Percentiles rank a stretch among this genome's conserved stretches.
These are phyloP conservation scores for Tryphoninae sp. DNA, from an alignment of 2,888 invertebrate species.

Conservation along the genomic window DNA sequence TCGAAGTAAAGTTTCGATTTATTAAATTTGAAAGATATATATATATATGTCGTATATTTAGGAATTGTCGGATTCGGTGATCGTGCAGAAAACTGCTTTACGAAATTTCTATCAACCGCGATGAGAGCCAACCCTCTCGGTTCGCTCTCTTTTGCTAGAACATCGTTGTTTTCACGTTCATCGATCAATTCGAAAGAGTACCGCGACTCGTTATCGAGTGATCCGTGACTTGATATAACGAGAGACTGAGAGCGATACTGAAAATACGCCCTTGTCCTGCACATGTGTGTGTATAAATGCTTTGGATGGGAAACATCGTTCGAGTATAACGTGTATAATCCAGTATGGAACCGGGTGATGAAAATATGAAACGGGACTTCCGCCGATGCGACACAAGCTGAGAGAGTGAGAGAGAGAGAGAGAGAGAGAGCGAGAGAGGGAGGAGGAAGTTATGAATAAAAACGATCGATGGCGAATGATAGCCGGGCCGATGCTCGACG, in stretches of 20 bases:
- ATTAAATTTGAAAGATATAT: constrained; percentile 22
- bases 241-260: constrained; percentile 25
- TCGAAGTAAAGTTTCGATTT: neutral
- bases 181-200: constrained; percentile 47
- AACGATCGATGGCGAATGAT: constrained; percentile 78
- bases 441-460: constrained; percentile 75
- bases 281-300: constrained; percentile 11
- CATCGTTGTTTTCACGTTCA: constrained; percentile 10
- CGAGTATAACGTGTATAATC: constrained; percentile 19
- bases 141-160: neutral
- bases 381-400: constrained; percentile 35
- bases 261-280: constrained; percentile 5
- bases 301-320: constrained; percentile 38
- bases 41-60: neutral
- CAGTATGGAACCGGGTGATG: constrained; percentile 31
- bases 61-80: neutral
- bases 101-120: constrained; percentile 38
- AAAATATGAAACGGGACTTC: constrained; percentile 53
- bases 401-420: too few relatives aligned
- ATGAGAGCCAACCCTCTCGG: neutral
- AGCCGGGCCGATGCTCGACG: constrained; percentile 77
- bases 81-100: constrained; percentile 29
- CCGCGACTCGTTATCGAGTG: constrained; percentile 44
- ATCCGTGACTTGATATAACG: constrained; percentile 55
- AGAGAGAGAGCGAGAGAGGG: too few relatives aligned